phyloP scores from a whole-genome alignment of 2,113 vertebrate species.

The Burhinus oedicnemus region DNA sequence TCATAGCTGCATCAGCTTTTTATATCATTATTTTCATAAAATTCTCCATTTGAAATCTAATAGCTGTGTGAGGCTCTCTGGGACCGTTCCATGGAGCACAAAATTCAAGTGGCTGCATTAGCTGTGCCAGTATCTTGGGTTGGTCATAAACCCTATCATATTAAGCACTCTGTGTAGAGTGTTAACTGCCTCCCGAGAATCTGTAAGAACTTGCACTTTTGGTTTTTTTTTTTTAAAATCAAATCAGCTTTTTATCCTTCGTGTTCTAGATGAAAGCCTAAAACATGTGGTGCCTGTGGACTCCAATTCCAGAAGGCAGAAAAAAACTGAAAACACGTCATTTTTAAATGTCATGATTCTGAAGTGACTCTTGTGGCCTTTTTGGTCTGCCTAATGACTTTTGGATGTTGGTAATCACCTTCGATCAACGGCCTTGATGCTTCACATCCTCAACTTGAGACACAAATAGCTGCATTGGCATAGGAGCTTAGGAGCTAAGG shows the following conservation, averaged over 20 bases:
- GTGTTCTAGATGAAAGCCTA: background rate
- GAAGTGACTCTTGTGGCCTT: background rate
- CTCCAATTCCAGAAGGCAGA: background rate
- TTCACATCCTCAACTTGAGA: background rate
- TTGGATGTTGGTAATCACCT: background rate
- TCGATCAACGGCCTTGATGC: background rate
- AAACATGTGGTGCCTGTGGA: background rate
- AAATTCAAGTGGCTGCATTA: background rate
- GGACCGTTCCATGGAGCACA: background rate
- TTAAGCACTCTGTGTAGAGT: background rate
- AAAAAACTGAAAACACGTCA: background rate
- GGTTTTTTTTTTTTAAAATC: background rate
- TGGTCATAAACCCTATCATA: background rate
- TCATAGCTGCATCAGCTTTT: background rate
- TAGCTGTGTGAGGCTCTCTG: background rate
- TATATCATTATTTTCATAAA: background rate
- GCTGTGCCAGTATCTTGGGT: background rate
- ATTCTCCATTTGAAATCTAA: background rate
- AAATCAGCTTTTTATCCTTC: background rate
- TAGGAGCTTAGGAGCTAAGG: background rate
- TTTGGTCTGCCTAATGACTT: background rate
- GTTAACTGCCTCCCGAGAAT: rapidly evolving
- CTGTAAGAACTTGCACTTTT: background rate
- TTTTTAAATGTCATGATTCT: background rate
- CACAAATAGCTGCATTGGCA: background rate